phyloP scores from a whole-genome alignment of 2,797 vertebrate genomes.

The Platyrinchus mystaceus region DNA sequence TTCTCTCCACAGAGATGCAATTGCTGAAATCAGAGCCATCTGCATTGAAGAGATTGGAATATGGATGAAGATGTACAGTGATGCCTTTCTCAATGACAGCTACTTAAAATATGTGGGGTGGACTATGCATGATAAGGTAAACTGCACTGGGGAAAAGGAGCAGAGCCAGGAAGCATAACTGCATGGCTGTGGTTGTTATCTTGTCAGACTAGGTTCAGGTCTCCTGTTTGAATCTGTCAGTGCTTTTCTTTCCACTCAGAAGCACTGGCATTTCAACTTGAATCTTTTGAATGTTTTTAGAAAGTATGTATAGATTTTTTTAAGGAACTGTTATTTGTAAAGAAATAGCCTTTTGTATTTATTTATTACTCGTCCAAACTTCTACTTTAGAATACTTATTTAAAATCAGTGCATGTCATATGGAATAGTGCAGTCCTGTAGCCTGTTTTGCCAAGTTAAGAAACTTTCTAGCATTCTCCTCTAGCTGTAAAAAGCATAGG shows the following conservation, averaged over 20 bases:
- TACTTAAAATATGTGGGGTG: constrained; percentile 97
- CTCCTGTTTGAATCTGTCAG: neutral
- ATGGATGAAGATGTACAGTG: constrained; percentile 98
- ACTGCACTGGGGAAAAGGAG: neutral
- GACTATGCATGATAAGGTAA: constrained; percentile 98
- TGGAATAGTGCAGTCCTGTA: neutral
- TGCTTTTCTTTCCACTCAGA: neutral
- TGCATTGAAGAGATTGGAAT: constrained; percentile 98
- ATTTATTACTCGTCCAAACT: neutral
- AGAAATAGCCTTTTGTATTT: neutral
- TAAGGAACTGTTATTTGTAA: neutral
- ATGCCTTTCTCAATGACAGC: constrained; percentile 97
- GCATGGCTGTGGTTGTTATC: neutral
- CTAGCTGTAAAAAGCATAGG: neutral
- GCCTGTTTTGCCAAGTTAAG: neutral
- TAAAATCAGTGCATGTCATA: neutral
- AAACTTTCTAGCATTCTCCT: neutral
- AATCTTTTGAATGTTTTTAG: neutral
- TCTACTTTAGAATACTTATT: neutral
- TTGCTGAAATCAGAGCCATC: constrained; percentile 96
- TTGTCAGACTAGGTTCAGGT: neutral
- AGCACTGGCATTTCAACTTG: neutral
- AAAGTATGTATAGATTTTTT: neutral
- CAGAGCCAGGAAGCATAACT: neutral
- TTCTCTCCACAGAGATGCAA: constrained; percentile 83